These are phyloP conservation scores for Isotomurus palustris DNA, from an alignment of 2,888 invertebrate genomes.

Conservation along the genomic window DNA sequence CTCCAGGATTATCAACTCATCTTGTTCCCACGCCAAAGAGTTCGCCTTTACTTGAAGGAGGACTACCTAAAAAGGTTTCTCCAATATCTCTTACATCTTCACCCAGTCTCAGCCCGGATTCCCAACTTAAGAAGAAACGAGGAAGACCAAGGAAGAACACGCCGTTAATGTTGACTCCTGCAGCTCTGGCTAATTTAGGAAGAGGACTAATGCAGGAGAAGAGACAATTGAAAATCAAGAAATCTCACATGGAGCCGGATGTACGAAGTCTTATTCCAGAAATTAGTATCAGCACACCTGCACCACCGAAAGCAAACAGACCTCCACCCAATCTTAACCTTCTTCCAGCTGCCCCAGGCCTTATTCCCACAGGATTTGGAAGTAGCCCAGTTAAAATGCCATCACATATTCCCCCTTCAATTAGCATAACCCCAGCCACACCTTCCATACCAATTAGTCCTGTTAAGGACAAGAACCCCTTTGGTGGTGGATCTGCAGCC, in stretches of 20 bases:
- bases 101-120: not conserved
- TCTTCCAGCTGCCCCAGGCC: conserved; percentile 39
- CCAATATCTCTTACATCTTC: too few species aligned
- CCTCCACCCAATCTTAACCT: conserved; percentile 29
- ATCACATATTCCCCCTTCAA: conserved; percentile 38
- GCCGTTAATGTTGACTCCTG: conserved; percentile 5
- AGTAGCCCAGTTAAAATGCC: conserved; percentile 19
- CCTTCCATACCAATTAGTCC: conserved; percentile 22
- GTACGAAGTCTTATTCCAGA: conserved; percentile 31
- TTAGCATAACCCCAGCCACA: conserved; percentile 41
- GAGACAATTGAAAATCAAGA: conserved; percentile 19
- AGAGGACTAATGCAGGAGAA: conserved; percentile 24
- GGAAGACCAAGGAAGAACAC: conserved; percentile 38
- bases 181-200: conserved; percentile 20
- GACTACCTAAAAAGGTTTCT: not conserved
- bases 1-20: not conserved
- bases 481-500: conserved; percentile 9
- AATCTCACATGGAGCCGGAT: conserved; percentile 29
- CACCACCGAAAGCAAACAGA: not conserved
- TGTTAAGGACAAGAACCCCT: conserved; percentile 6
- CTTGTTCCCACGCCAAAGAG: conserved; percentile 15
- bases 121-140: conserved; percentile 25
- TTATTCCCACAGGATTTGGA: conserved; percentile 36
- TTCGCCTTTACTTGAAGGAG: not conserved
- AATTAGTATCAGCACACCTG: conserved; percentile 23